Evolutionary conservation across 2,113 vertebrate genomes (phyloP).

Genomic region (Hemicordylus capensis): DNA sequence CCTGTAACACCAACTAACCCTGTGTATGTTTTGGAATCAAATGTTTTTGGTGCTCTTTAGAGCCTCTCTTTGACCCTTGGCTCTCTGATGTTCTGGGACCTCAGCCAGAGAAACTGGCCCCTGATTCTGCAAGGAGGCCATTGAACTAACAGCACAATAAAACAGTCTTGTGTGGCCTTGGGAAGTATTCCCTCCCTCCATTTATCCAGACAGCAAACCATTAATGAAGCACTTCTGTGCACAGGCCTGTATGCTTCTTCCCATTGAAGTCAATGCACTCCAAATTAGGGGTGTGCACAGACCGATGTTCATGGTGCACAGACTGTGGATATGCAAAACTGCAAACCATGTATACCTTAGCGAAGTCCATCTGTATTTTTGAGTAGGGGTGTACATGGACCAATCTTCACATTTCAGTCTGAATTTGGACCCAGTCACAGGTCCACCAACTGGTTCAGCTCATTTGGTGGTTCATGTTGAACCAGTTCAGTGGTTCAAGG

Average conservation of each 20-base stretch:
- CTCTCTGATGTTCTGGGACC: accelerated
- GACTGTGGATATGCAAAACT: no score
- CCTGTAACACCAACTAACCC: background rate
- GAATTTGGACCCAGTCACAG: no score
- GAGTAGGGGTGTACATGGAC: no score
- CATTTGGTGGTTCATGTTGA: no score
- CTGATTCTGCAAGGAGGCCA: accelerated
- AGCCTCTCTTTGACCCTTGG: background rate
- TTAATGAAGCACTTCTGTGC: conserved; percentile 25
- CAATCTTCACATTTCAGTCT: no score
- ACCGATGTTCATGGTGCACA: no score
- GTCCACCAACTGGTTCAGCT: no score
- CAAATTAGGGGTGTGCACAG: no score
- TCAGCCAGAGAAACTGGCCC: background rate
- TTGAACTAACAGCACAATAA: conserved; percentile 20
- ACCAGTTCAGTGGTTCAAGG: no score
- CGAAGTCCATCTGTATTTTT: no score
- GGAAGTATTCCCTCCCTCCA: conserved; percentile 3
- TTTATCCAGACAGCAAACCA: conserved; percentile 54
- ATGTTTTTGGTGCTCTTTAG: background rate
- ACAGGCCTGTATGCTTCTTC: background rate
- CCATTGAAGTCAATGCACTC: background rate
- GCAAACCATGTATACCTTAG: no score
- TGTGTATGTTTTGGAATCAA: background rate
- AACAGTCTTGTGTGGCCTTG: background rate